Conservation (phyloP, 2,888 invertebrate species). For the Mesoligia furuncula region DNA sequence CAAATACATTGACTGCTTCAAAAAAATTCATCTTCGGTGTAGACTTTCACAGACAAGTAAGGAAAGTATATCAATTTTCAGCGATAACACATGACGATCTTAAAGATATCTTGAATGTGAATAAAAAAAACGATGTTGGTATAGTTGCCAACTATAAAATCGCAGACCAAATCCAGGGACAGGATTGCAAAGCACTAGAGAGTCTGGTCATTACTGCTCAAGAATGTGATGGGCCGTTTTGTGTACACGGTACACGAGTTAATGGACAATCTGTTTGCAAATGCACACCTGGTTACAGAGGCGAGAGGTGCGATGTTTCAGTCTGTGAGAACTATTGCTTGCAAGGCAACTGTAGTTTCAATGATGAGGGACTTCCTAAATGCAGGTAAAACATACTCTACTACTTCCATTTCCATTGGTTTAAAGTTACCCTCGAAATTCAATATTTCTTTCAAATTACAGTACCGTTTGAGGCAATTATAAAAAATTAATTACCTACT, state of each 20-base stretch:
- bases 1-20: background rate
- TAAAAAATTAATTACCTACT: too few relatives aligned
- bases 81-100: accelerated
- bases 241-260: conserved; percentile 25
- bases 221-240: background rate
- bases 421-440: background rate
- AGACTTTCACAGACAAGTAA: background rate
- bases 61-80: background rate
- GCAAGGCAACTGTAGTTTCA: background rate
- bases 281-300: too few relatives aligned
- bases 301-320: conserved; percentile 1
- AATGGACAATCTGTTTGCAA: too few relatives aligned
- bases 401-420: background rate
- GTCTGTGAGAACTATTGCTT: background rate
- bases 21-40: background rate
- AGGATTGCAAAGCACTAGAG: background rate
- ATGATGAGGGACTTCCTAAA: background rate
- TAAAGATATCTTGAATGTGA: too few relatives aligned
- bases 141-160: conserved; percentile 14
- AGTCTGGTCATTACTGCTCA: background rate
- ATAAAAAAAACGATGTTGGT: background rate
- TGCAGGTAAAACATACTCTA: conserved; percentile 7
- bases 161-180: background rate
- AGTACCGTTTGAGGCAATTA: background rate
- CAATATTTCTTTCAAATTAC: background rate